Percentiles rank a stretch among this genome's conserved stretches.
Conservation (phyloP, 2,797 vertebrate genomes). For the Semotilus atromaculatus region DNA sequence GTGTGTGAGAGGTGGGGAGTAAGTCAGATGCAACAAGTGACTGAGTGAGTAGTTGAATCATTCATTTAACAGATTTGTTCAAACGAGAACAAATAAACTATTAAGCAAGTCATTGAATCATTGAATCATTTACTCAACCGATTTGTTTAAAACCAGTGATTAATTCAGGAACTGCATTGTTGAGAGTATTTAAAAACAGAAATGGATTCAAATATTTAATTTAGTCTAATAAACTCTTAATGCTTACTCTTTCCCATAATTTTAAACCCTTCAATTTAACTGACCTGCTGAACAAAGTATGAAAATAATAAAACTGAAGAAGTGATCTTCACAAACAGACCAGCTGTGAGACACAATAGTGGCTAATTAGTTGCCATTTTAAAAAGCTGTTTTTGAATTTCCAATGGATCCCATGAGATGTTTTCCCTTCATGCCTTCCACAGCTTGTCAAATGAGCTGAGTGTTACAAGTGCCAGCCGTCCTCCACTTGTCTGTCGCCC, state of each 20-base stretch:
- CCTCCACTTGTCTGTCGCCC: slow-evolving; percentile 31
- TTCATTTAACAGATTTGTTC: not conserved
- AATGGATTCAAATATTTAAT: not conserved
- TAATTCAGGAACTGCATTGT: not conserved
- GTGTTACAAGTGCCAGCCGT: slow-evolving; percentile 64
- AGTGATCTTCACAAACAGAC: slow-evolving; percentile 19
- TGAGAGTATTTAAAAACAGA: not conserved
- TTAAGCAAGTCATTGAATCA: not conserved
- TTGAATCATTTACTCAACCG: not conserved
- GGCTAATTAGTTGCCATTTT: slow-evolving; percentile 83
- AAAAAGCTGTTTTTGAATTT: slow-evolving; percentile 81
- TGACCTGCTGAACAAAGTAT: not conserved
- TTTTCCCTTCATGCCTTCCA: slow-evolving; percentile 70
- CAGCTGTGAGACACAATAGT: slow-evolving; percentile 76
- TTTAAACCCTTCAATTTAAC: not conserved
- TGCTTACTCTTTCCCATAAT: not conserved
- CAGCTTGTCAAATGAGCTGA: slow-evolving; percentile 68
- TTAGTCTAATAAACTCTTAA: not conserved
- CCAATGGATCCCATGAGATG: slow-evolving; percentile 77
- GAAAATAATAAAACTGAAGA: not conserved
- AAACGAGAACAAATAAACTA: not conserved
- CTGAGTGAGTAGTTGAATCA: not conserved
- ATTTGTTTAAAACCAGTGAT: not conserved
- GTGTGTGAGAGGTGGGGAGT: not conserved
- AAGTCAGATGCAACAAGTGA: not conserved